A percentile compares a stretch with the other conserved stretches of the same genome.
These are phyloP conservation scores for Columbina picui DNA, from an alignment of 2,113 vertebrate species.

Conservation along the genomic window DNA sequence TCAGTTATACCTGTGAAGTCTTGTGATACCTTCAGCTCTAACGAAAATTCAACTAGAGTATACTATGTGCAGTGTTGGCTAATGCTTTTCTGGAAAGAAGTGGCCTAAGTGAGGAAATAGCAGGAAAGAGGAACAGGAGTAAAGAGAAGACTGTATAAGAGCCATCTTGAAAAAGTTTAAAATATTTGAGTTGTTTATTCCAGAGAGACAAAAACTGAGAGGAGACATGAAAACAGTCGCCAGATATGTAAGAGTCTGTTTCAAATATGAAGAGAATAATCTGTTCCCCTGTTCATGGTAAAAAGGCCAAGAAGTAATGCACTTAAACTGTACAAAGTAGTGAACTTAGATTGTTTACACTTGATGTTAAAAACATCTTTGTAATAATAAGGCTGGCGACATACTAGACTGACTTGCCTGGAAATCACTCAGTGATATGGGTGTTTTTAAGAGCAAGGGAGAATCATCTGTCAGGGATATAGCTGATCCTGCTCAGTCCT, in stretches of 20 bases:
- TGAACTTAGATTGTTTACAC: slow-evolving; percentile 18
- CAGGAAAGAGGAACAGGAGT: neutral
- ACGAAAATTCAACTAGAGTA: neutral
- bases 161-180: neutral
- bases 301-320: neutral
- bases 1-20: neutral
- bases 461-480: neutral
- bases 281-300: neutral
- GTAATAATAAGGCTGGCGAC: slow-evolving; percentile 1
- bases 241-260: neutral
- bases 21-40: neutral
- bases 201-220: neutral
- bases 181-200: slow-evolving; percentile 22
- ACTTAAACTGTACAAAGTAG: neutral
- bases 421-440: neutral
- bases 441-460: neutral
- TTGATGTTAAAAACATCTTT: slow-evolving; percentile 12
- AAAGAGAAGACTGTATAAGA: neutral
- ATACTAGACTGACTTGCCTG: neutral
- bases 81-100: neutral
- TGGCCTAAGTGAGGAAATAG: neutral
- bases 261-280: slow-evolving; percentile 16
- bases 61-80: neutral
- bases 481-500: neutral
- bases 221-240: slow-evolving; percentile 9